These are phyloP conservation scores for Meriones unguiculatus DNA, from an alignment of 2,113 vertebrate species.

Conservation along the genomic window DNA sequence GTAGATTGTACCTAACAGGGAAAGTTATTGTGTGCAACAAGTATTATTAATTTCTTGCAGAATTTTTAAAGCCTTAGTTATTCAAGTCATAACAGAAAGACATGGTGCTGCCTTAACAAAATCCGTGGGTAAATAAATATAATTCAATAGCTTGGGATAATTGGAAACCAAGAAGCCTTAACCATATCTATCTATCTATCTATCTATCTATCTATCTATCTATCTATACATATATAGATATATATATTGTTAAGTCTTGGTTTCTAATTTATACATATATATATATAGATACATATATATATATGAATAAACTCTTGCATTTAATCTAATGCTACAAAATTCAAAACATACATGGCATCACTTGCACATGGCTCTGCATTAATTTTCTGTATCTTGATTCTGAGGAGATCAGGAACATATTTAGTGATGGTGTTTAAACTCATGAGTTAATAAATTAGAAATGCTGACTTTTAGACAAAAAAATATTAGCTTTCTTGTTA, in stretches of 20 bases:
- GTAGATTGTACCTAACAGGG: background rate
- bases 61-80: background rate
- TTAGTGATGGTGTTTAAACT: background rate
- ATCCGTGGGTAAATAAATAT: background rate
- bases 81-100: background rate
- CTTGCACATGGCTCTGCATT: background rate
- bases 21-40: background rate
- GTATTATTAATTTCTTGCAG: background rate
- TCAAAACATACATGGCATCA: background rate
- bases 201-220: too few relatives aligned
- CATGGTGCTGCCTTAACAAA: background rate
- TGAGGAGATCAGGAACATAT: background rate
- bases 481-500: background rate
- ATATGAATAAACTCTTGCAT: background rate
- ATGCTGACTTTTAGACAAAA: slow-evolving; percentile 8
- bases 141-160: background rate
- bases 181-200: too few relatives aligned
- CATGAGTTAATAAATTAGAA: background rate
- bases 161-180: background rate
- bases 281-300: too few relatives aligned
- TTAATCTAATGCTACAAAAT: background rate
- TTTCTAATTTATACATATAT: too few relatives aligned
- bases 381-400: background rate
- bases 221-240: too few relatives aligned
- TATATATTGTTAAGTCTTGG: too few relatives aligned